phyloP scores from a whole-genome alignment of 2,797 vertebrate species.

The Pogoniulus pusillus region DNA sequence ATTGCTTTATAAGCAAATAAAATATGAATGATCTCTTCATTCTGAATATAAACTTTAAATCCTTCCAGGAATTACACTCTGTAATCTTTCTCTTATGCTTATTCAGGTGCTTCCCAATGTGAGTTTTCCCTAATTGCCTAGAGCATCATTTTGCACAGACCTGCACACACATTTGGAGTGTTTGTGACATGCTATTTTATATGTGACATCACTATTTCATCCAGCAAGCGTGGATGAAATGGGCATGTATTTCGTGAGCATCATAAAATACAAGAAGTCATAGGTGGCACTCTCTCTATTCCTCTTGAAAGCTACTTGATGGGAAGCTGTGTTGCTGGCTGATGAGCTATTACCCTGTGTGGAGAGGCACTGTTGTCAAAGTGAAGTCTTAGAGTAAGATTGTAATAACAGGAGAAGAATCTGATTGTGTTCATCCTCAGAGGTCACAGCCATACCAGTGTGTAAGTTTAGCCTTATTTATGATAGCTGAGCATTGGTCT shows the following conservation, averaged over 20 bases:
- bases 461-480: neutral
- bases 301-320: neutral
- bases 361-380: neutral
- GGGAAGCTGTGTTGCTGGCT: neutral
- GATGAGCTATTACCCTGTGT: neutral
- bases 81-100: neutral
- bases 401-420: neutral
- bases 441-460: neutral
- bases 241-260: neutral
- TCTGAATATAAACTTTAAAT: neutral
- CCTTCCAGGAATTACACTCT: neutral
- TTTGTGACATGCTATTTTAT: neutral
- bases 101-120: neutral
- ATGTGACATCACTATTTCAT: neutral
- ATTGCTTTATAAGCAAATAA: conserved; percentile 22
- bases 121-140: neutral
- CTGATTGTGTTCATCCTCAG: neutral
- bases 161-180: neutral
- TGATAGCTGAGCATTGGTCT: neutral
- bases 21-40: neutral
- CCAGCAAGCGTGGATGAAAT: neutral
- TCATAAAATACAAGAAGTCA: neutral
- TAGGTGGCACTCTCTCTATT: rapidly evolving
- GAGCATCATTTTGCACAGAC: neutral
- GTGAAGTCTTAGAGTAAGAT: neutral